Percentiles rank a stretch among this genome's conserved stretches.
Evolutionary conservation across 1,140 invertebrate species (phyloP).

Genomic region (Cyphomyrmex costatus): DNA sequence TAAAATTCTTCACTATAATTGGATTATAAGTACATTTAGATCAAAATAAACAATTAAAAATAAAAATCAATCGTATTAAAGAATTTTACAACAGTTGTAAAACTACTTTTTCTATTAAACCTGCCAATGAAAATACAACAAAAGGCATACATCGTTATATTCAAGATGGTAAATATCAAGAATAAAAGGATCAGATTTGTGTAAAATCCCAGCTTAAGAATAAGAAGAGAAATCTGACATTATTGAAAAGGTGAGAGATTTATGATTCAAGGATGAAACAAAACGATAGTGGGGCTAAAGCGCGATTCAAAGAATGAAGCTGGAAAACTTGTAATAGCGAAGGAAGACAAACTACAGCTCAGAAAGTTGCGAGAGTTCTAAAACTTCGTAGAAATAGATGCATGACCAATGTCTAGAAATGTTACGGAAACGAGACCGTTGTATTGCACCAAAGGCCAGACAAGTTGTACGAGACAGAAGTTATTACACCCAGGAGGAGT

Average conservation of each 20-base stretch:
- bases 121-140: not conserved
- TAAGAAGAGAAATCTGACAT: not conserved
- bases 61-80: too few species aligned
- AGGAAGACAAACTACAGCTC: slow-evolving; percentile 54
- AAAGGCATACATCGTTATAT: not conserved
- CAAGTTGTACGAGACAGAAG: slow-evolving; percentile 50
- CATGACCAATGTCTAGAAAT: slow-evolving; percentile 54
- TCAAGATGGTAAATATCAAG: not conserved
- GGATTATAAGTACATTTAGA: too few species aligned
- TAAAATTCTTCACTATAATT: too few species aligned
- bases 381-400: slow-evolving; percentile 54
- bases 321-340: slow-evolving; percentile 36
- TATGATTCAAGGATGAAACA: slow-evolving; percentile 20
- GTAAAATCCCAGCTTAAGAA: not conserved
- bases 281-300: not conserved
- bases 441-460: slow-evolving; percentile 52
- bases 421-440: slow-evolving; percentile 25
- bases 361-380: slow-evolving; percentile 40
- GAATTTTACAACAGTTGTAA: too few species aligned
- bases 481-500: slow-evolving; percentile 41
- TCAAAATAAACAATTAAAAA: too few species aligned
- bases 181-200: not conserved
- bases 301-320: slow-evolving; percentile 37
- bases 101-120: too few species aligned
- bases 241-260: slow-evolving; percentile 30